phyloP scores from a whole-genome alignment of 1,140 invertebrate genomes.

The Pissodes strobi region DNA sequence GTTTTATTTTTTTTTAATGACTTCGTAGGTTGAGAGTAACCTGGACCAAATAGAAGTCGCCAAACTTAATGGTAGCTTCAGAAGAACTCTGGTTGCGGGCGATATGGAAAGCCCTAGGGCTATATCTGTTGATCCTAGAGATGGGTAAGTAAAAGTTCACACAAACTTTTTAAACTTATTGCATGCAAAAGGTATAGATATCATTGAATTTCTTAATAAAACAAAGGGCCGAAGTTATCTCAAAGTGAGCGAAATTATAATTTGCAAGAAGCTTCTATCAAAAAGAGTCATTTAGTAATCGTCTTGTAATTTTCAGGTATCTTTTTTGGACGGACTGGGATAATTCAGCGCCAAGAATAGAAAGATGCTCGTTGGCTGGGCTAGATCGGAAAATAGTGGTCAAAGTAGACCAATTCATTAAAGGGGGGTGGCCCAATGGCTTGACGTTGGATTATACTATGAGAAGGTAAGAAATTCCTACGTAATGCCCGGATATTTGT shows the following conservation, averaged over 20 bases:
- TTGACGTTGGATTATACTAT: constrained; percentile 80
- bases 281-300: too few relatives aligned
- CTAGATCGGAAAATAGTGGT: constrained; percentile 62
- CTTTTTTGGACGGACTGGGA: constrained; percentile 94
- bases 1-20: too few relatives aligned
- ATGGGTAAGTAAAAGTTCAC: too few relatives aligned
- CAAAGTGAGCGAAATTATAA: too few relatives aligned
- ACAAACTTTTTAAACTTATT: too few relatives aligned
- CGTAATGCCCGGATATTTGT: too few relatives aligned
- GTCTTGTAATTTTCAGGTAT: constrained; percentile 13
- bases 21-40: constrained; percentile 85
- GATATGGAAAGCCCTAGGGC: constrained; percentile 86
- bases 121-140: constrained; percentile 85
- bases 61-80: constrained; percentile 75
- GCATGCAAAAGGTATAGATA: too few relatives aligned
- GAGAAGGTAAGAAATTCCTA: constrained; percentile 59
- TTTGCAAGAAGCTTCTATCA: too few relatives aligned
- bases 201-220: too few relatives aligned
- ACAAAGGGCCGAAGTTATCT: neutral
- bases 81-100: constrained; percentile 80
- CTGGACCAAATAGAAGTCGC: constrained; percentile 91
- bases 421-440: constrained; percentile 88
- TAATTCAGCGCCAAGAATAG: constrained; percentile 78
- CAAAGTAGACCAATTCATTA: constrained; percentile 64
- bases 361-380: constrained; percentile 84